Percentiles rank a stretch among this genome's conserved stretches.
Evolutionary conservation across 2,797 vertebrate species (phyloP).

Genomic region (Lutra lutra): DNA sequence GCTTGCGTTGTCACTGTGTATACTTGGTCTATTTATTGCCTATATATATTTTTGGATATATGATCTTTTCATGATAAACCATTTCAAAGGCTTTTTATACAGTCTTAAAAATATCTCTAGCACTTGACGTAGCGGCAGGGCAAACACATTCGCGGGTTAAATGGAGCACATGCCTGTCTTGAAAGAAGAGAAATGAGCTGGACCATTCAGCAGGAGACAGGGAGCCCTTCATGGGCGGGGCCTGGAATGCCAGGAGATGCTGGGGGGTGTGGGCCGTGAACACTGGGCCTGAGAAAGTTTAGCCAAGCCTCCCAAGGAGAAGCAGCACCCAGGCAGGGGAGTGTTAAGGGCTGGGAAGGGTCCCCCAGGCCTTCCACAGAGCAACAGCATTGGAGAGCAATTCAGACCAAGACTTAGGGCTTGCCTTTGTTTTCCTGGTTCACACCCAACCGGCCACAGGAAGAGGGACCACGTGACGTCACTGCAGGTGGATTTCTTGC

Average conservation of each 20-base stretch:
- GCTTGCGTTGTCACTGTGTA: not conserved
- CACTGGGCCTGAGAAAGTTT: not conserved
- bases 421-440: not conserved
- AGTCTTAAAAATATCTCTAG: not conserved
- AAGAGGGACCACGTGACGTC: not conserved
- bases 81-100: not conserved
- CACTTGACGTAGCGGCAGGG: not conserved
- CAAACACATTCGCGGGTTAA: not conserved
- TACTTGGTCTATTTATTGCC: not conserved
- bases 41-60: not conserved
- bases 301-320: not conserved
- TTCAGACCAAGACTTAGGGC: too few species aligned
- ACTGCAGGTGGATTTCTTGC: not conserved
- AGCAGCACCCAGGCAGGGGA: rapidly evolving
- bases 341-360: too few species aligned
- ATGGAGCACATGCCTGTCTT: not conserved
- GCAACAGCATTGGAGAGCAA: not conserved
- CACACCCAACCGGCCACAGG: not conserved
- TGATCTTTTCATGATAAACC: slow-evolving; percentile 5
- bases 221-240: too few species aligned
- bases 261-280: not conserved
- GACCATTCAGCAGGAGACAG: not conserved
- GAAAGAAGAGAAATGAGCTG: not conserved
- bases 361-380: rapidly evolving
- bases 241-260: not conserved